These are phyloP conservation scores for Pomatostomus ruficeps DNA, from an alignment of 2,113 vertebrate species.

Conservation along the genomic window DNA sequence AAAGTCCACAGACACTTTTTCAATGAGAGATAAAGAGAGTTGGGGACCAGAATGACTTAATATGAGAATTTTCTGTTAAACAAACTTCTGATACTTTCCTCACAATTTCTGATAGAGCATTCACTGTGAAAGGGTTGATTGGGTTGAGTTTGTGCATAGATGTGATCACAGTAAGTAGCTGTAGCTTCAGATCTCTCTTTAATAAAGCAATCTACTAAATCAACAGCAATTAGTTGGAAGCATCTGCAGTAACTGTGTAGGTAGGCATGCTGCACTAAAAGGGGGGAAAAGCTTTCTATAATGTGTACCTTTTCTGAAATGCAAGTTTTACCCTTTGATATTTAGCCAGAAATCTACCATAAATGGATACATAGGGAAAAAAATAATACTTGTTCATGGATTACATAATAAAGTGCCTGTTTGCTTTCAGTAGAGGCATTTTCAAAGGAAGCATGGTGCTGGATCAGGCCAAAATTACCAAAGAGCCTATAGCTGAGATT, in stretches of 20 bases:
- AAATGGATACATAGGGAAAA: background rate
- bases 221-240: background rate
- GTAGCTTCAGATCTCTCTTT: background rate
- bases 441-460: background rate
- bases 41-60: background rate
- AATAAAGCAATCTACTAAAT: background rate
- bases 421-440: background rate
- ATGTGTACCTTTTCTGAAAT: background rate
- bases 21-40: background rate
- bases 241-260: background rate
- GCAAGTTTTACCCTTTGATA: background rate
- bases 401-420: background rate
- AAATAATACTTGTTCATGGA: background rate
- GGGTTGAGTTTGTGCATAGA: background rate
- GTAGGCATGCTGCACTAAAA: background rate
- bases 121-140: background rate
- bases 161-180: background rate
- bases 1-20: background rate
- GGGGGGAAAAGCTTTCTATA: fast-evolving
- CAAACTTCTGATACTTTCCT: background rate
- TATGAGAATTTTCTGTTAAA: background rate
- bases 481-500: background rate
- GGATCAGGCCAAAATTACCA: background rate
- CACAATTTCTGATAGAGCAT: background rate
- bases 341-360: background rate